Base-by-base conservation (phyloP, 1,140 invertebrate genomes). In the Monochamus saltuarius region DNA sequence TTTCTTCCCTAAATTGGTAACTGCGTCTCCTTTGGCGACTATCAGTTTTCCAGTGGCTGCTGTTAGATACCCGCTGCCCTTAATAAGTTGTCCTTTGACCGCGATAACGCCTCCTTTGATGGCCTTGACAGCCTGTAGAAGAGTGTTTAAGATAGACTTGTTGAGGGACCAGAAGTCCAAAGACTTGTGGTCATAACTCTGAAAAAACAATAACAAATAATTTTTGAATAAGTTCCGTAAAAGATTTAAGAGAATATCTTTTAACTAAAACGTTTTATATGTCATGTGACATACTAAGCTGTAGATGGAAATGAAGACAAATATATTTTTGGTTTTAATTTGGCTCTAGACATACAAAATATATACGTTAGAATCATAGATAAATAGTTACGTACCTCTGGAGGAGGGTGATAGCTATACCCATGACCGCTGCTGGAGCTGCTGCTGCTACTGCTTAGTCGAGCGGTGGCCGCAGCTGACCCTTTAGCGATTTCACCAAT, bases 31-130 rank as follows among this genome's bases (percentile, higher is more conserved):
- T 62, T 87, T 85, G 3, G 80, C 80, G 2, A 81, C 82, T 56
- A 91, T 83, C 17, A 89, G 77, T 73, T 86, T 88, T 13, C 90
- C 90, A 61, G 89, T 84, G 0, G 87, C 86, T 1, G 85, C 81
- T 4, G 91, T 80, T 7, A 91, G 73, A 42, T 88, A 87, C 14
- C 90, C 90, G 52, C 90, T 85, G 14, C 89, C 90, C 76, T 92
- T 93, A 62, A 92, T 87, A 4, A 94, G 74, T 72, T 92, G 89
- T 3, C 91, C 91, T 70, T 91, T 92, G 14, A 92, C 79, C 6
- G 91, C 90, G 2, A 92, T 85, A 1, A 91, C 87, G 22, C 90
- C 89, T 13, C 91, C 91, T 42, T 89, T 89, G 45, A 94, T 89
- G 0, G 91, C 90, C 73, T 92, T 92, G 0, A 91, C 84, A 8